Evolutionary conservation across 2,888 invertebrate genomes (phyloP).

Genomic region (Iselma pallidipennis): DNA sequence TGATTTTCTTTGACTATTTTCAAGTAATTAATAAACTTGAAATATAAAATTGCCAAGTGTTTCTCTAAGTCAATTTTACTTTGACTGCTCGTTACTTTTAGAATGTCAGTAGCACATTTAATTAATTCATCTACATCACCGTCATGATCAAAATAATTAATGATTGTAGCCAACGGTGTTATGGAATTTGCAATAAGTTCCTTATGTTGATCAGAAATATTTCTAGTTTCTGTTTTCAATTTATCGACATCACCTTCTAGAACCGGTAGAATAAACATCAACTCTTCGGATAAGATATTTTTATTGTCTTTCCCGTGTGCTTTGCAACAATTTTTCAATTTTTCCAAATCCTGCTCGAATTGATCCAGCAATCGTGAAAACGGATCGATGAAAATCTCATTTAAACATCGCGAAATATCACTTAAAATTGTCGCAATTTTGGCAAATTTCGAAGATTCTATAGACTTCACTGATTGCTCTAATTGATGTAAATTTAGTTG

Average conservation of each 20-base stretch:
- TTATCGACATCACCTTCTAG: conserved; percentile 6
- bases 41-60: conserved; percentile 32
- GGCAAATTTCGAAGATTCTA: neutral
- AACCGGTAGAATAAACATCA: conserved; percentile 11
- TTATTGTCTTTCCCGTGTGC: neutral
- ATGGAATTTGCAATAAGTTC: neutral
- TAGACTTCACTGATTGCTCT: neutral
- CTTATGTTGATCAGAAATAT: neutral
- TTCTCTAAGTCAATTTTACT: conserved; percentile 28
- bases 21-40: conserved; percentile 30
- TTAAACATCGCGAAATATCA: neutral
- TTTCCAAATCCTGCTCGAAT: neutral
- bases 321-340: neutral
- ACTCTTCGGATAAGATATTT: conserved; percentile 6
- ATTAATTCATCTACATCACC: neutral
- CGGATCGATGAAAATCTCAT: neutral
- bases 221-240: neutral
- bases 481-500: neutral
- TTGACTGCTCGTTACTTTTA: conserved; percentile 2
- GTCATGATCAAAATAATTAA: neutral
- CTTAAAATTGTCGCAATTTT: neutral
- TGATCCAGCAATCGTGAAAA: neutral
- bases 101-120: neutral
- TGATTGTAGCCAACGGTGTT: neutral
- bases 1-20: conserved; percentile 35